Conservation (phyloP, 2,797 vertebrate species). For the Chrysocyon brachyurus region DNA sequence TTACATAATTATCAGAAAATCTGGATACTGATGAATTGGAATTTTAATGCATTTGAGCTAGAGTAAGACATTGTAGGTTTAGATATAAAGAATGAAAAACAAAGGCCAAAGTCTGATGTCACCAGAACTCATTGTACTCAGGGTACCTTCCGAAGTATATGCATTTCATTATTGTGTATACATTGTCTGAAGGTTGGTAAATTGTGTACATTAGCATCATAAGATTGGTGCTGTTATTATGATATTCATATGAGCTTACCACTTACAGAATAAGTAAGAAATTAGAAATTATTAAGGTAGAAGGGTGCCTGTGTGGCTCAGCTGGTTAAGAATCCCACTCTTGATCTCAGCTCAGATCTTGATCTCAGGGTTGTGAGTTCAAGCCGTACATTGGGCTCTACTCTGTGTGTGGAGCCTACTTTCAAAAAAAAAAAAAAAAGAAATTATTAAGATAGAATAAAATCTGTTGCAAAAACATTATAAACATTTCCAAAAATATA, state of each 20-base stretch:
- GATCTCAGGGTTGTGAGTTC: neutral
- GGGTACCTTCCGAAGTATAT: neutral
- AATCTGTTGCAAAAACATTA: constrained; percentile 10
- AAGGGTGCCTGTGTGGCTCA: neutral
- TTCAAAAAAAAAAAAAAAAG: neutral
- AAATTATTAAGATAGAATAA: constrained; percentile 9
- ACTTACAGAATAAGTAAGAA: constrained; percentile 17
- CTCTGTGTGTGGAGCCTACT: neutral
- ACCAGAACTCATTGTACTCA: constrained; percentile 16
- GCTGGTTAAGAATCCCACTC: neutral
- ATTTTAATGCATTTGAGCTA: neutral
- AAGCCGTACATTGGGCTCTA: neutral
- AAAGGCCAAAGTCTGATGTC: neutral
- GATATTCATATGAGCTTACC: constrained; percentile 15
- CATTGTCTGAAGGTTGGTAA: neutral
- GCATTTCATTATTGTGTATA: constrained; percentile 4
- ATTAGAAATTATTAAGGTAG: neutral
- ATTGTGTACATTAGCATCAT: neutral
- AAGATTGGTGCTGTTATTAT: neutral
- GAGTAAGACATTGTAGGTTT: constrained; percentile 32
- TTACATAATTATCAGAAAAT: constrained; percentile 42
- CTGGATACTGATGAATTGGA: constrained; percentile 20
- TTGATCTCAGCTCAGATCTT: neutral
- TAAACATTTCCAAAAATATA: neutral
- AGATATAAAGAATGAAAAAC: constrained; percentile 18